Percentiles rank a stretch among this genome's conserved stretches.
Conservation (phyloP, 2,888 invertebrate genomes). For the Hypercompe scribonia region DNA sequence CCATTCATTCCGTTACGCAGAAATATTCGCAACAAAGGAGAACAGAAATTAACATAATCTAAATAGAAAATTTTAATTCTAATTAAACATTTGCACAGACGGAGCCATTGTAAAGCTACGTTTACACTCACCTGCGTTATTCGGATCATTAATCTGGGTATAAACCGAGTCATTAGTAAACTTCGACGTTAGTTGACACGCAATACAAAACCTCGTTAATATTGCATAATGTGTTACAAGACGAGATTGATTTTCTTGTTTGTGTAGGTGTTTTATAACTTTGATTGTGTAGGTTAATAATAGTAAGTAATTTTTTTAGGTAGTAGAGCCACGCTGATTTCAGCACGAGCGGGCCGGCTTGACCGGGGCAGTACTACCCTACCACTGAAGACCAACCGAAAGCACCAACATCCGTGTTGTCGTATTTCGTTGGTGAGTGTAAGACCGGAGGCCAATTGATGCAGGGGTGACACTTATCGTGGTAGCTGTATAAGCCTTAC, state of each 20-base stretch:
- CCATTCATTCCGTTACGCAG: conserved; percentile 11
- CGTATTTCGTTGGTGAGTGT: too few species aligned
- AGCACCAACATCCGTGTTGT: too few species aligned
- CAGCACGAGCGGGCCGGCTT: too few species aligned
- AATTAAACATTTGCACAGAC: conserved; percentile 42
- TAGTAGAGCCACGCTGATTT: too few species aligned
- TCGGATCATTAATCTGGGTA: background rate
- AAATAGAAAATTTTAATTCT: conserved; percentile 43
- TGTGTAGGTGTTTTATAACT: background rate
- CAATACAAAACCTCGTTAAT: background rate
- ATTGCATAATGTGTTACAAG: background rate
- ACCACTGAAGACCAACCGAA: too few species aligned
- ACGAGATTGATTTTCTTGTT: background rate
- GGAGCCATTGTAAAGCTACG: conserved; percentile 23
- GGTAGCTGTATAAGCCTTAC: too few species aligned
- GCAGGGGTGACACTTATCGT: too few species aligned
- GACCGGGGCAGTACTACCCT: too few species aligned
- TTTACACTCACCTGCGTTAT: background rate
- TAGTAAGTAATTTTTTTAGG: background rate
- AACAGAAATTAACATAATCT: conserved; percentile 46
- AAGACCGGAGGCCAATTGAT: too few species aligned
- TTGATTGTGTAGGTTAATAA: background rate
- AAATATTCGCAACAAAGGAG: conserved; percentile 35
- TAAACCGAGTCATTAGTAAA: background rate
- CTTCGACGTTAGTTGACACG: background rate